Evolutionary conservation across 2,888 invertebrate genomes (phyloP).

Genomic region (Acrobeloides nanus): DNA sequence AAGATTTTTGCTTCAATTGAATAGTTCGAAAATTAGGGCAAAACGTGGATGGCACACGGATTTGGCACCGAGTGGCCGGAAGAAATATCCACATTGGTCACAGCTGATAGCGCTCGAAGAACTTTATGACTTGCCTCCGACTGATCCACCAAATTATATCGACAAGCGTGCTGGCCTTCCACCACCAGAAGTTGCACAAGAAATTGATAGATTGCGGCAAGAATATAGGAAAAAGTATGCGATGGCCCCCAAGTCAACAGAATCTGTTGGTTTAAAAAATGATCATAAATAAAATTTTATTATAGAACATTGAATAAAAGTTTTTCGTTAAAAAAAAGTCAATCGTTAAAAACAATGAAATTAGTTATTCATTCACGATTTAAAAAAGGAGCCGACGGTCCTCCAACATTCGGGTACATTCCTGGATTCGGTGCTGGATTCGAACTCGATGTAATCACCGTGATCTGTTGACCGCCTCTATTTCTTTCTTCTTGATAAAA

Average conservation of each 20-base stretch:
- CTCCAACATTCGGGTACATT: no score
- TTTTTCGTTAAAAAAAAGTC: not conserved
- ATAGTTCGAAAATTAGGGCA: no score
- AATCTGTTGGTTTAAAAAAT: conserved; percentile 8
- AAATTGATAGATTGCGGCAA: conserved; percentile 32
- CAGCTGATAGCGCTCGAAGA: conserved; percentile 46
- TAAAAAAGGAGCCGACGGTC: no score
- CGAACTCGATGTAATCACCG: no score
- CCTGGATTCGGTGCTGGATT: no score
- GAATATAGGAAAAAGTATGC: conserved; percentile 32
- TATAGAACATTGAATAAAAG: conserved; percentile 1
- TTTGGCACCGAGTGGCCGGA: conserved; percentile 43
- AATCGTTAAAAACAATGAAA: no score
- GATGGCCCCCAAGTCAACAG: not conserved
- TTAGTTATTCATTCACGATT: no score
- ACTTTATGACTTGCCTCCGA: conserved; percentile 28
- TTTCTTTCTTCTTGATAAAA: no score
- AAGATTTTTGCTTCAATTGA: conserved; percentile 6
- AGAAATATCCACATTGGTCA: conserved; percentile 49
- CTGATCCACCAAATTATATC: conserved; percentile 37
- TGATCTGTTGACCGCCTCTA: no score
- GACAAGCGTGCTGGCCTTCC: conserved; percentile 47
- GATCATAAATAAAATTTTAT: conserved; percentile 10
- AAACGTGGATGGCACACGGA: conserved; percentile 42
- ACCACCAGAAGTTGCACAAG: conserved; percentile 37